Evolutionary conservation across 2,797 vertebrate genomes (phyloP).

Genomic region (Moxostoma hubbsi): DNA sequence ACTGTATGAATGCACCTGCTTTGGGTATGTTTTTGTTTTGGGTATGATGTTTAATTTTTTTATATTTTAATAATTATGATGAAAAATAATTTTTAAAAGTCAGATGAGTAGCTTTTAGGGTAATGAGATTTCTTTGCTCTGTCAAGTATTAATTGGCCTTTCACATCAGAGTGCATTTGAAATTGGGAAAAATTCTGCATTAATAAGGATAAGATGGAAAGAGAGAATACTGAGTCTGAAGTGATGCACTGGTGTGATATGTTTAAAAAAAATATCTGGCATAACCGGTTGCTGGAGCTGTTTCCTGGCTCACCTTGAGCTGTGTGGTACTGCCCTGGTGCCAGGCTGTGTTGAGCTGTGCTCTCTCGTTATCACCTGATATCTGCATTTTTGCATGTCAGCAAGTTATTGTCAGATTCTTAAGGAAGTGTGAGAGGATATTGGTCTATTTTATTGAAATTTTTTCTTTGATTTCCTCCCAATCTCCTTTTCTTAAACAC

Average conservation of each 20-base stretch:
- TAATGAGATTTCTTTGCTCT: conserved; percentile 27
- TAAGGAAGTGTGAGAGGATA: neutral
- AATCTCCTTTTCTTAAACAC: neutral
- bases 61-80: neutral
- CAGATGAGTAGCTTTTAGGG: conserved; percentile 19
- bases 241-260: conserved; percentile 1
- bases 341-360: conserved; percentile 44
- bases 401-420: neutral
- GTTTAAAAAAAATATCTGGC: conserved; percentile 17
- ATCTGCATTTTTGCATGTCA: neutral
- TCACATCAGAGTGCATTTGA: neutral
- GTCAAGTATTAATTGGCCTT: conserved; percentile 13
- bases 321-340: conserved; percentile 26
- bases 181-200: neutral
- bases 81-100: conserved; percentile 1
- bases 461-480: neutral
- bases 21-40: neutral
- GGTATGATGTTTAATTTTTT: too few relatives aligned
- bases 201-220: neutral
- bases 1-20: neutral
- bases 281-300: conserved; percentile 19
- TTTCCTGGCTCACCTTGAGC: conserved; percentile 7
- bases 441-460: conserved; percentile 5
- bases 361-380: conserved; percentile 42
- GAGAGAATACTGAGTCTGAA: neutral